These are phyloP conservation scores for Patella depressa DNA, from an alignment of 2,888 invertebrate species.

Conservation along the genomic window DNA sequence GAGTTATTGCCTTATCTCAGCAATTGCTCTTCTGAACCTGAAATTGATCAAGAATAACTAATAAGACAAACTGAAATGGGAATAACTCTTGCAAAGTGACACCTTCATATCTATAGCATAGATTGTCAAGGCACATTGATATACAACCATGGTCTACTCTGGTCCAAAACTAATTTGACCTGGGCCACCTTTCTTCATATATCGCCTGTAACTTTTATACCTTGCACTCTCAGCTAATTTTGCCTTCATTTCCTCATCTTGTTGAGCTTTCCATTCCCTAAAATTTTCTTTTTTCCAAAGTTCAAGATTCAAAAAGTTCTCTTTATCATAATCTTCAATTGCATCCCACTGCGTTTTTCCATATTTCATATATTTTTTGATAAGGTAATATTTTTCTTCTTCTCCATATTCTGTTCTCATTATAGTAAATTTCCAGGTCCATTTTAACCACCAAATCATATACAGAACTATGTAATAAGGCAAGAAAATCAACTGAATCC, in stretches of 20 bases:
- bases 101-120: no score
- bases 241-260: conserved; percentile 88
- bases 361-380: conserved; percentile 82
- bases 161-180: conserved; percentile 87
- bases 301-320: conserved; percentile 81
- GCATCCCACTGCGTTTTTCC: conserved; percentile 73
- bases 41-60: no score
- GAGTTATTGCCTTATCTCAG: no score
- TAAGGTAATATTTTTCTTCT: conserved; percentile 88
- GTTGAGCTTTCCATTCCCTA: conserved; percentile 82
- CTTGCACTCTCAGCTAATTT: conserved; percentile 88
- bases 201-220: conserved; percentile 90
- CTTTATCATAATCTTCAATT: conserved; percentile 81
- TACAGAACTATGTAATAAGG: conserved; percentile 81
- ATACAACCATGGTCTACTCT: conserved; percentile 48
- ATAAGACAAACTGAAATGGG: no score
- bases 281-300: conserved; percentile 89
- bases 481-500: conserved; percentile 85
- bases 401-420: conserved; percentile 83
- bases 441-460: conserved; percentile 82
- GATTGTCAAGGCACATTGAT: no score
- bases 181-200: conserved; percentile 90
- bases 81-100: no score
- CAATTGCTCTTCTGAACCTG: no score
- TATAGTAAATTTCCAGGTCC: conserved; percentile 87